Base-by-base conservation (phyloP, 2,888 invertebrate species). In the Hyles lineata region DNA sequence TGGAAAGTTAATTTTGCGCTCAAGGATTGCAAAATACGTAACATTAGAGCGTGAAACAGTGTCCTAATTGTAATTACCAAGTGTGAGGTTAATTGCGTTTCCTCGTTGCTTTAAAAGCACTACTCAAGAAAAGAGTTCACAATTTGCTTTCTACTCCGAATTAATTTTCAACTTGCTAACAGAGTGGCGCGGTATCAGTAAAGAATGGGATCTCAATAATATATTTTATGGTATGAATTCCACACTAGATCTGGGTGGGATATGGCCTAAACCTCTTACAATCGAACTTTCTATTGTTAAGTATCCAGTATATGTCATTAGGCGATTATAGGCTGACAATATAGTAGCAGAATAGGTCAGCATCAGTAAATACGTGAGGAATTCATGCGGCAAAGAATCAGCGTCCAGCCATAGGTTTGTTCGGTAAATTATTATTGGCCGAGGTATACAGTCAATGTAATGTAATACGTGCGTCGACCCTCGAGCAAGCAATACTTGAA, bases 381-480 rank as follows among this genome's bases (percentile, higher is more conserved):
- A 32, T 61, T 61, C 32, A 63, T 21, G 21, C 35, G 43, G 11
- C 15, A 43, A 21, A 15, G 35, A 63, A 63, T 63, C 43, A 43
- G n/a, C 35, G 23, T 17, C 23, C 7, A 23, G 23, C 17, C 67
- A 50, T 63, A 32, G 63, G 59, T 69, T 71, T 74, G 74, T 61
- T 73, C 67, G 60, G 21, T 61, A 75, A 76, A 76, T 73, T 72
- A 77, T 78, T 74, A 71, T 75, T 73, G 71, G 52, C 69, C 62
- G 63, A 70, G 23, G 72, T 73, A 72, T 67, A 72, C 62, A 71
- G 78, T 81, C 75, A 82, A 80, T 77, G 83, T 85, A 87, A 87
- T 85, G 79, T 86, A 83, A 83, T 85, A 89, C 85, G 87, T 89
- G 86, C 79, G 82, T 80, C 80, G 80, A 82, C 80, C 84, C 82